Percentiles rank a stretch among this genome's conserved stretches.
Conservation (phyloP, 2,888 invertebrate genomes). For the Eumacrocentrus americanus region DNA sequence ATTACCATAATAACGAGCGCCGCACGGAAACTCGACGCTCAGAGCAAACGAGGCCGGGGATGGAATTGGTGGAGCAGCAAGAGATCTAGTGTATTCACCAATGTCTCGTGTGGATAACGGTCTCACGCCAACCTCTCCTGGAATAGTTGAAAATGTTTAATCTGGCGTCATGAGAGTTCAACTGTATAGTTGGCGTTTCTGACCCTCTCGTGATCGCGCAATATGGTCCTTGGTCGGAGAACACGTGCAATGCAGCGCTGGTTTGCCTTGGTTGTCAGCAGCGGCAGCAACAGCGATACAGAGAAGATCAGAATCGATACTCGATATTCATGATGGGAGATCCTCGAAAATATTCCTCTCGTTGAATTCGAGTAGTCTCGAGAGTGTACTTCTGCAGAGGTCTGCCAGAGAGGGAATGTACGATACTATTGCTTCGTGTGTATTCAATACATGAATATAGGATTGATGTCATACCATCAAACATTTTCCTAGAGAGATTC, state of each 20-base stretch:
- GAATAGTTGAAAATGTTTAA: neutral
- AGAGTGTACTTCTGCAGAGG: slow-evolving; percentile 1
- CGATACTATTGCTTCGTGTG: slow-evolving; percentile 2
- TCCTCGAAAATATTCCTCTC: slow-evolving; percentile 20
- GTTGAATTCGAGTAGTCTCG: slow-evolving; percentile 13
- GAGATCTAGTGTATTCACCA: slow-evolving; percentile 9
- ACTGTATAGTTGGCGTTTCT: too few species aligned
- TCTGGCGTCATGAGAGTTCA: neutral
- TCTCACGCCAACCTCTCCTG: neutral
- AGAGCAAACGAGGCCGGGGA: slow-evolving; percentile 18
- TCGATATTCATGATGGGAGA: slow-evolving; percentile 19
- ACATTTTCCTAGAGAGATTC: neutral
- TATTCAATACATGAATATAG: neutral
- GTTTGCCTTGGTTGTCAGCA: neutral
- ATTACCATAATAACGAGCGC: slow-evolving; percentile 49
- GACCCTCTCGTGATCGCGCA: too few species aligned
- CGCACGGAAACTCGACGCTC: slow-evolving; percentile 27
- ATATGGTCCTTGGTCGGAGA: too few species aligned
- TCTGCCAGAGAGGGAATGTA: slow-evolving; percentile 2
- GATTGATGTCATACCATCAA: neutral
- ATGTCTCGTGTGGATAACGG: neutral
- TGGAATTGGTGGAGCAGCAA: slow-evolving; percentile 10
- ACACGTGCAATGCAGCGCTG: neutral
- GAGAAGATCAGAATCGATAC: slow-evolving; percentile 3
- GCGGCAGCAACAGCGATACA: neutral